Conservation (phyloP, 1,140 invertebrate genomes). For the Panonychus citri region DNA sequence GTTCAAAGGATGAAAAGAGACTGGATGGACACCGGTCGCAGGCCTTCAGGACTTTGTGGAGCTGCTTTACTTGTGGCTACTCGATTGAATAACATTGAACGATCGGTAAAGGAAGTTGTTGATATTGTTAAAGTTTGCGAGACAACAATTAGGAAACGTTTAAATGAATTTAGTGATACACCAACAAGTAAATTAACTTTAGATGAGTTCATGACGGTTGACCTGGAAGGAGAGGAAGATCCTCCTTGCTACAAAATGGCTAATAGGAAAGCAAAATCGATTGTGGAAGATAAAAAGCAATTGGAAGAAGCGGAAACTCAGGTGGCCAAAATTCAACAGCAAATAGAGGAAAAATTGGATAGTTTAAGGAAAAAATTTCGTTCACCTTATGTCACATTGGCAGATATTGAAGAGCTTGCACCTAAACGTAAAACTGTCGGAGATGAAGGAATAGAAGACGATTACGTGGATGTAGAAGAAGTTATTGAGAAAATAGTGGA, state of each 20-base stretch:
- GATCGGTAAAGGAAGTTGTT: slow-evolving; percentile 66
- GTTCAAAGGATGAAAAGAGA: slow-evolving; percentile 95
- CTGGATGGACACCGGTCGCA: slow-evolving; percentile 78
- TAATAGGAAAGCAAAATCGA: slow-evolving; percentile 49
- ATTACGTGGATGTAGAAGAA: not conserved
- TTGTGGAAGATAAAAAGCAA: slow-evolving; percentile 36
- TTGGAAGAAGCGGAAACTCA: slow-evolving; percentile 23
- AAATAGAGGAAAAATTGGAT: slow-evolving; percentile 39
- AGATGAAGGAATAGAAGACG: not conserved
- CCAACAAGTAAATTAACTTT: slow-evolving; percentile 67
- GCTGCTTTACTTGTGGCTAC: slow-evolving; percentile 82
- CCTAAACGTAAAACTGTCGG: not conserved
- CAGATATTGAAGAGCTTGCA: not conserved
- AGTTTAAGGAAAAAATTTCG: slow-evolving; percentile 32
- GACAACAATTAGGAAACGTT: slow-evolving; percentile 64
- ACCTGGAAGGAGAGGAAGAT: slow-evolving; percentile 87
- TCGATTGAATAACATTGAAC: slow-evolving; percentile 68
- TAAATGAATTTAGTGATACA: slow-evolving; percentile 87
- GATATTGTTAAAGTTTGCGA: slow-evolving; percentile 89
- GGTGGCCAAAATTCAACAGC: slow-evolving; percentile 22
- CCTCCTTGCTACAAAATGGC: slow-evolving; percentile 80
- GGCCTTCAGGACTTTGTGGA: slow-evolving; percentile 86
- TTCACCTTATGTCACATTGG: slow-evolving; percentile 12
- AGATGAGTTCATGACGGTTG: slow-evolving; percentile 90
- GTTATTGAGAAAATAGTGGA: not conserved